A percentile compares a stretch with the other conserved stretches of the same genome.
Evolutionary conservation across 1,140 invertebrate genomes (phyloP).

Genomic region (Paraescarpia echinospica): DNA sequence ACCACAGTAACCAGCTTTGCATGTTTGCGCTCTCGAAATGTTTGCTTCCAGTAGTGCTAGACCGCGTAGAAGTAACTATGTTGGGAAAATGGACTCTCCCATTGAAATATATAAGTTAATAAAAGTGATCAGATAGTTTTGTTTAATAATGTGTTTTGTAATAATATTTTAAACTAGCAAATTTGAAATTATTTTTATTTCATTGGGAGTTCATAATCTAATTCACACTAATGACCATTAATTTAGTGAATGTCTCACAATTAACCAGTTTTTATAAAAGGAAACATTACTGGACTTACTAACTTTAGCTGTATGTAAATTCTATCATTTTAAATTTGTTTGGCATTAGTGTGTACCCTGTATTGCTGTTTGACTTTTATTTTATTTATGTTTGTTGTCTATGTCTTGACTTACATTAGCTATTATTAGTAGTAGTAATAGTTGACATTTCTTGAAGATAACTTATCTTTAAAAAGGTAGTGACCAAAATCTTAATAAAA

Average conservation of each 20-base stretch:
- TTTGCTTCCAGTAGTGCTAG: neutral
- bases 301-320: neutral
- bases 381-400: neutral
- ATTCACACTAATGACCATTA: neutral
- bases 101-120: neutral
- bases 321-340: neutral
- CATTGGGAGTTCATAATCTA: neutral
- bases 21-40: constrained; percentile 8
- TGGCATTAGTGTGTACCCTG: neutral
- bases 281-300: neutral
- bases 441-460: neutral
- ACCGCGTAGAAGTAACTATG: neutral
- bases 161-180: neutral
- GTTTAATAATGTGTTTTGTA: neutral
- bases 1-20: constrained; percentile 25
- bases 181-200: neutral
- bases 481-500: too few relatives aligned
- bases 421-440: neutral
- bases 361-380: neutral
- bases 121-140: neutral
- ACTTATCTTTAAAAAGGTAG: too few relatives aligned
- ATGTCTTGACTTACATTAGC: neutral
- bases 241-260: neutral
- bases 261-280: neutral
- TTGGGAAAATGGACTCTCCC: neutral